Base-by-base conservation (phyloP, 2,113 vertebrate species). In the Ammodytes marinus region DNA sequence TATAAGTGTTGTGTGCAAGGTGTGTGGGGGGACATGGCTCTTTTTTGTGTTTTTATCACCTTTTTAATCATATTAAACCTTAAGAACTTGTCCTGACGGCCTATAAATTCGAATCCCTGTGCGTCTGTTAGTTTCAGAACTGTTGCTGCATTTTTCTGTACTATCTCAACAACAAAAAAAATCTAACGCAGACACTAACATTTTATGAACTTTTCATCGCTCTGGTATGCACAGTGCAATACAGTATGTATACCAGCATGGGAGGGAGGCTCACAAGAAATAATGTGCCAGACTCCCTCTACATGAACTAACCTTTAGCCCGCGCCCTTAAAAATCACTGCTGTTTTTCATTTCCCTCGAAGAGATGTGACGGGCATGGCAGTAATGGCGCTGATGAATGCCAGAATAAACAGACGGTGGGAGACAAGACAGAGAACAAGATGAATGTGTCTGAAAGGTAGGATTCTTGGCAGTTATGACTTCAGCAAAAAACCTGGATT, bases 371-470 rank as follows among this genome's bases (percentile, higher is more conserved):
- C 86, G 84, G 88, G 76, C 85, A 77, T 88, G 90, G 90, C 89
- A 88, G 92, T 87, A 92, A 93, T 91, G 86, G 89, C 63, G 76
- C 87, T 93, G 93, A 94, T 91, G 91, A 92, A 92, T 91, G 86
- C 90, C 90, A 94, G 90, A 93, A 94, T 87, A 90, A 94, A 95
- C 92, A 94, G 89, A 91, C 88, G 89, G 89, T 69, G 78, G 88
- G 89, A 92, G 92, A 93, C 89, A 88, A 89, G 92, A 94, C 88
- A 91, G 88, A 89, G 88, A 93, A 82, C 88, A 93, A 93, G 92
- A 94, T 91, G 89, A 91, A 94, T 93, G 88, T 87, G 86, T 93
- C 88, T 86, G 87, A 91, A 87, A 83, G 84, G 86, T 84, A 73
- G 64, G 53, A 82, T 84, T 91, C 52, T 86, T 92, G 92, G 91